Percentiles rank a stretch among this genome's conserved stretches.
Evolutionary conservation across 2,888 invertebrate genomes (phyloP).

Genomic region (Chymomyza caudatula): DNA sequence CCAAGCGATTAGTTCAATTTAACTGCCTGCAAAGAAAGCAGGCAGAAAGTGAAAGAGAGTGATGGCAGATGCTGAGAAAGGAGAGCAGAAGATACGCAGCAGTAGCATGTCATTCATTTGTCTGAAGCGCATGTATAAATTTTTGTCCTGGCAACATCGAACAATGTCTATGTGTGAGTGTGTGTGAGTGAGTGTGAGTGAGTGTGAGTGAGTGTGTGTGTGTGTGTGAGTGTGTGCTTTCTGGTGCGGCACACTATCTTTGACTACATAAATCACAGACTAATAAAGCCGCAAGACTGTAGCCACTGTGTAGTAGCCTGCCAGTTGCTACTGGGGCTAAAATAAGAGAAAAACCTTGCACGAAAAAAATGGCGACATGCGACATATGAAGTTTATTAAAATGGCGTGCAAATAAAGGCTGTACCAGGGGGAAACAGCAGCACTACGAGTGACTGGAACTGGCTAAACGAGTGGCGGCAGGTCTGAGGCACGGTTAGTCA

Average conservation of each 20-base stretch:
- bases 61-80: background rate
- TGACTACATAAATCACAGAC: conserved; percentile 74
- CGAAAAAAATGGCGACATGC: conserved; percentile 72
- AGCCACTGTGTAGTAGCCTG: too few relatives aligned
- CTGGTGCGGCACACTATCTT: conserved; percentile 54
- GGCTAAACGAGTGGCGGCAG: background rate
- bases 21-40: conserved; percentile 53
- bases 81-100: conserved; percentile 13
- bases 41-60: conserved; percentile 14
- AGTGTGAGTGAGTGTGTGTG: background rate
- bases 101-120: conserved; percentile 66
- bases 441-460: background rate
- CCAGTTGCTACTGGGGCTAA: too few relatives aligned
- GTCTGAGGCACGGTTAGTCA: conserved; percentile 30
- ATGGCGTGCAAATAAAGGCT: conserved; percentile 42
- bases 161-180: background rate
- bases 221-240: background rate
- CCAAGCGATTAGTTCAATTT: conserved; percentile 64
- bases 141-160: conserved; percentile 51
- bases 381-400: conserved; percentile 76
- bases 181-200: background rate
- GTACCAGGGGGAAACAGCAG: background rate
- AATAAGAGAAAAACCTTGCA: conserved; percentile 31
- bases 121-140: conserved; percentile 69
- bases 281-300: conserved; percentile 75